Evolutionary conservation across 37 sponge, comb jelly and placozoan species (phyloP).

Genomic region (Ianthella basta): DNA sequence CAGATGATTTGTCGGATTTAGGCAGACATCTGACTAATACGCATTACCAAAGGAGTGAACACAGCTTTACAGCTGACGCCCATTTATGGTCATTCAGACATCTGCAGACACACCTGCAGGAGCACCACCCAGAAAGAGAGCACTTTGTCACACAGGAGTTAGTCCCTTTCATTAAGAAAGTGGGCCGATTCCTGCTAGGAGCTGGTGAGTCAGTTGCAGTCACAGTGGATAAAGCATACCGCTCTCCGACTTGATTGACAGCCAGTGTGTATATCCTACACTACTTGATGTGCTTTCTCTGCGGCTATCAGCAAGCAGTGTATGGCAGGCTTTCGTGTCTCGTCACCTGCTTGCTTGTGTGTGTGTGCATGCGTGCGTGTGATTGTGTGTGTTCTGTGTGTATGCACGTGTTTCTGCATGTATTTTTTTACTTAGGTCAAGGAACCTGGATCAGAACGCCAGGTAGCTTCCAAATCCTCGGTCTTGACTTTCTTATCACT

Average conservation of each 20-base stretch:
- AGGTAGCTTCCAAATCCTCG: constrained; percentile 74
- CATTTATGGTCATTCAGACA: constrained; percentile 83
- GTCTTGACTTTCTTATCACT: constrained; percentile 82
- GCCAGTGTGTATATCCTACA: too few species aligned
- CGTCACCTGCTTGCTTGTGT: not conserved
- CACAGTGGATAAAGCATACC: not conserved
- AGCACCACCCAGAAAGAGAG: constrained; percentile 46
- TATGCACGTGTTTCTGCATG: not conserved
- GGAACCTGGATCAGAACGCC: constrained; percentile 26
- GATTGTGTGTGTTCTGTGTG: not conserved
- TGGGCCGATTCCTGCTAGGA: constrained; percentile 59
- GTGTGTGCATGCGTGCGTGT: not conserved
- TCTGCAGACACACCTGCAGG: constrained; percentile 72
- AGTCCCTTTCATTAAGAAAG: constrained; percentile 76
- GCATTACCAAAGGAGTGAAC: constrained; percentile 57
- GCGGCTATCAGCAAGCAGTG: not conserved
- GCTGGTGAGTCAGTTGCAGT: constrained; percentile 48
- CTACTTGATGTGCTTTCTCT: too few species aligned
- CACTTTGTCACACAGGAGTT: constrained; percentile 57
- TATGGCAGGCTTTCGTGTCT: not conserved
- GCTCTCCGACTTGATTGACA: too few species aligned
- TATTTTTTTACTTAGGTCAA: not conserved
- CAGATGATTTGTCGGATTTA: constrained; percentile 22
- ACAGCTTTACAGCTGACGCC: constrained; percentile 39
- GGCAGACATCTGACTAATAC: constrained; percentile 85